phyloP scores from a whole-genome alignment of 2,113 vertebrate genomes.

The Anguilla rostrata region DNA sequence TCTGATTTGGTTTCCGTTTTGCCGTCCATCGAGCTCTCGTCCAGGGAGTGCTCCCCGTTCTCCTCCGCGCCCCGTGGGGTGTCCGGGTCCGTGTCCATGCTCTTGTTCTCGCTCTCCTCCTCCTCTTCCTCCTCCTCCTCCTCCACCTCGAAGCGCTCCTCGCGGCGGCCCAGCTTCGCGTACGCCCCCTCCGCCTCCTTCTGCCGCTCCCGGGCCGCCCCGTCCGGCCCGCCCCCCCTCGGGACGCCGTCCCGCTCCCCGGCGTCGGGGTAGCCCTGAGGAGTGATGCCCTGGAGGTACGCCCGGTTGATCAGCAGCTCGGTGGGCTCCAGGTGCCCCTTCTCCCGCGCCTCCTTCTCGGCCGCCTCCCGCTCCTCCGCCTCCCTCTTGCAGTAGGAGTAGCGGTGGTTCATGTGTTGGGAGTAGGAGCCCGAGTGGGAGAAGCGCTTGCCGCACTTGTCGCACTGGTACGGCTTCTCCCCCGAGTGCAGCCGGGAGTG shows the following conservation, averaged over 20 bases:
- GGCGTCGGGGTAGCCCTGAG: constrained; percentile 85
- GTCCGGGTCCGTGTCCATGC: constrained; percentile 84
- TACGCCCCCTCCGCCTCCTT: constrained; percentile 80
- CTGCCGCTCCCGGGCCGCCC: constrained; percentile 72
- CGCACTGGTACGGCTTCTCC: constrained; percentile 90
- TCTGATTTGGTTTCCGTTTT: constrained; percentile 88
- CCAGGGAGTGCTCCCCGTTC: constrained; percentile 82
- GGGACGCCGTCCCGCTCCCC: constrained; percentile 85
- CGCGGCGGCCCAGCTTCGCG: constrained; percentile 76
- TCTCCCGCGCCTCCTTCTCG: constrained; percentile 82
- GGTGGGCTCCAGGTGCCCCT: constrained; percentile 81
- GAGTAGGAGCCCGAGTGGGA: constrained; percentile 91
- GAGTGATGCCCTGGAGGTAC: constrained; percentile 88
- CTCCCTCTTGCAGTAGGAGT: constrained; percentile 91
- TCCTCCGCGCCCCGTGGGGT: constrained; percentile 80
- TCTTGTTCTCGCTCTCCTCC: constrained; percentile 83
- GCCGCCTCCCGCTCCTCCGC: constrained; percentile 87
- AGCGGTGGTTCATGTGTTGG: constrained; percentile 92
- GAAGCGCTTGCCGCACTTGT: constrained; percentile 91
- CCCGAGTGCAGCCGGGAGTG: constrained; percentile 89
- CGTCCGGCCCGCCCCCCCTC: constrained; percentile 75
- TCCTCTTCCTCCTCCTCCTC: constrained; percentile 80
- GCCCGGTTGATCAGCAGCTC: constrained; percentile 91
- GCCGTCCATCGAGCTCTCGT: constrained; percentile 86
- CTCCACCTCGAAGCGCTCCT: constrained; percentile 81